Evolutionary conservation across 2,797 vertebrate genomes (phyloP).

Genomic region (Dermochelys coriacea): DNA sequence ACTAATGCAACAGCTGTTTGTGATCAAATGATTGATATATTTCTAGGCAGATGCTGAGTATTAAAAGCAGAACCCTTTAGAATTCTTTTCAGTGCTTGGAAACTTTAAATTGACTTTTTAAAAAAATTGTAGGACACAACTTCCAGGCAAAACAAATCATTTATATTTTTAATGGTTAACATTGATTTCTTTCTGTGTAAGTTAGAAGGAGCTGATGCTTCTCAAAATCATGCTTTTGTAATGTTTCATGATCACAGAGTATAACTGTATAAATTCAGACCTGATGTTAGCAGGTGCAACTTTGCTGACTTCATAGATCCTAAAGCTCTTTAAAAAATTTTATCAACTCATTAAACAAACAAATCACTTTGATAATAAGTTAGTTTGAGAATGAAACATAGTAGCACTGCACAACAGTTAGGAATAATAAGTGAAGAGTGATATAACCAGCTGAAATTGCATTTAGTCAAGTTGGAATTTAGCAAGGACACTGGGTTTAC

Average conservation of each 20-base stretch:
- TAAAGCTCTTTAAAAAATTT: not conserved
- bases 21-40: constrained; percentile 79
- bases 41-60: constrained; percentile 73
- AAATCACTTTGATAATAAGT: not conserved
- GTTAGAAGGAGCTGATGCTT: not conserved
- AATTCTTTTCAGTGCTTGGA: constrained; percentile 30
- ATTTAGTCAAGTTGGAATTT: not conserved
- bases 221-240: not conserved
- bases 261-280: not conserved
- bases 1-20: constrained; percentile 78
- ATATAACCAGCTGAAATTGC: not conserved
- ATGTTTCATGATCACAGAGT: not conserved
- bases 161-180: not conserved
- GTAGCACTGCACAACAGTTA: not conserved
- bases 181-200: not conserved
- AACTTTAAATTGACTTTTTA: constrained; percentile 27
- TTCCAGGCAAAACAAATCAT: not conserved
- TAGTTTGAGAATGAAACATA: not conserved
- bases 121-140: constrained; percentile 22
- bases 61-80: constrained; percentile 68
- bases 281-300: not conserved
- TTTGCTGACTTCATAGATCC: not conserved
- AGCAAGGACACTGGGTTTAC: not conserved
- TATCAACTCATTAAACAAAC: not conserved
- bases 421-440: not conserved